Base-by-base conservation (phyloP, 2,113 vertebrate genomes). In the Hydrochoerus hydrochaeris region DNA sequence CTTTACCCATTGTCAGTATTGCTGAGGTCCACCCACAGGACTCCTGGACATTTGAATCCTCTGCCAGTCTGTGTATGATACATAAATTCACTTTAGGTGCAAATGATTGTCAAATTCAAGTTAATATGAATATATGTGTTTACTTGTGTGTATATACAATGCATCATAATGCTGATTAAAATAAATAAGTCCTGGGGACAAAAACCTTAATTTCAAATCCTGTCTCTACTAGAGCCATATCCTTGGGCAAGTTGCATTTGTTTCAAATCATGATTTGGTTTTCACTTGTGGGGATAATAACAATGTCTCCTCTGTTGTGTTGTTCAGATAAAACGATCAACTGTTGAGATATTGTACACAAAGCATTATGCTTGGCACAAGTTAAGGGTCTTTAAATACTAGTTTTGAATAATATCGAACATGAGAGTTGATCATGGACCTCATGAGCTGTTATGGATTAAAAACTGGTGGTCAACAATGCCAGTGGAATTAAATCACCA, bases 1-100 rank as follows among this genome's bases (percentile, higher is more conserved):
- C 81, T 97, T 97, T 98, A 95, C 94, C 57, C 75, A 52, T 32
- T 26, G 49, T 97, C 80, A 54, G 38, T 52, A 69, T 73, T 95
- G 32, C 75, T 77, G 90, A 95, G 26, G 35, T 96, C 54, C 91
- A 96, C 52, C 58, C 81, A 84, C 5, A 19, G 44, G 52, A 92
- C 38, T 57, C 63, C 57, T 89, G 90, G 62, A 26, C 32, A 49
- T 62, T 73, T 92, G 73, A 97, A 78, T 97, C 97, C 69, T 89
- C 94, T 65, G 22, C 5, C 80, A 20, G 63, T 89, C 22, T 57
- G 62, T 3, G 28, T 41, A 96, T 58, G 46, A 5, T 95, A 26
- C 5, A 92, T 95, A 97, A 95, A 92, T 63, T 88, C 2, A 38
- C 13, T 69, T 93, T 32, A 97, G 11, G n/a, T 96, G 38, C 44